Evolutionary conservation across 2,888 invertebrate genomes (phyloP).

Genomic region (Drosophila recens): DNA sequence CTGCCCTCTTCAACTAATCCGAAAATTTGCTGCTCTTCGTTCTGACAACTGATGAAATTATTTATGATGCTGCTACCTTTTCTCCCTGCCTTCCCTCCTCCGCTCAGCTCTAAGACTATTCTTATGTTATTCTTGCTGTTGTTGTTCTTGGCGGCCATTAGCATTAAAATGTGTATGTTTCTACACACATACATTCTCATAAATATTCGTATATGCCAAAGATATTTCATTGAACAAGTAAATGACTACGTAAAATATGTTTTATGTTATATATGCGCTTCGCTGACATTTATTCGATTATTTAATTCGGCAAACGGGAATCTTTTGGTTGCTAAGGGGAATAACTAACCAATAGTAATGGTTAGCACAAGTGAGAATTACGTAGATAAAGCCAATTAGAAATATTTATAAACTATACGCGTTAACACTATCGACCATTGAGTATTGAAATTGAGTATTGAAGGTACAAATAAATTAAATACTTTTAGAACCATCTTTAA

Average conservation of each 20-base stretch:
- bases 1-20: constrained; percentile 54
- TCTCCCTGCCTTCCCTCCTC: not conserved
- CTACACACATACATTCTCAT: not conserved
- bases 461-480: not conserved
- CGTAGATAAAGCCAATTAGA: constrained; percentile 16
- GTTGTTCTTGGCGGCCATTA: constrained; percentile 24
- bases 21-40: constrained; percentile 35
- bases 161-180: constrained; percentile 17
- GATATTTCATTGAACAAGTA: constrained; percentile 40
- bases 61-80: constrained; percentile 56
- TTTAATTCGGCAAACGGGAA: constrained; percentile 30
- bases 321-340: constrained; percentile 40
- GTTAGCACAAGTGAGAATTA: constrained; percentile 15
- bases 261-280: constrained; percentile 33
- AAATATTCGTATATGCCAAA: not conserved
- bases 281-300: constrained; percentile 51
- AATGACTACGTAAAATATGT: constrained; percentile 37
- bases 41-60: constrained; percentile 75
- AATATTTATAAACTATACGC: not conserved
- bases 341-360: constrained; percentile 2
- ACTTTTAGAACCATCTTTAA: not conserved
- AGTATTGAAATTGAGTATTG: constrained; percentile 1
- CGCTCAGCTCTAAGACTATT: constrained; percentile 11
- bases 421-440: not conserved
- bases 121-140: constrained; percentile 12